Conservation (phyloP, 2,113 vertebrate genomes). For the Thomomys bottae region DNA sequence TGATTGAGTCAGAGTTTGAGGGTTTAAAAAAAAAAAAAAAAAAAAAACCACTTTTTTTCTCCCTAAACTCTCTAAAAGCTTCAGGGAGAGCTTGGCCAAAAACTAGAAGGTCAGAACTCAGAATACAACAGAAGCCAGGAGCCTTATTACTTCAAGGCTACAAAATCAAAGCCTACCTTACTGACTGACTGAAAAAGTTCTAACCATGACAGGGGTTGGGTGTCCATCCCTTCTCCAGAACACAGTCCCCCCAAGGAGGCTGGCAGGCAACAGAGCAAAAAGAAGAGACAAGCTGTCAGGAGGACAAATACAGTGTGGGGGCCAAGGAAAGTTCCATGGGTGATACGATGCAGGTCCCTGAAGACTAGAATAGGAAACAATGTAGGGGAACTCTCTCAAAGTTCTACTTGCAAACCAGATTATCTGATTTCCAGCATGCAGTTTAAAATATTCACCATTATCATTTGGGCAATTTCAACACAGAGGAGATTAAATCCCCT, state of each 20-base stretch:
- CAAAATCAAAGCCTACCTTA: not conserved
- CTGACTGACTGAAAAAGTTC: not conserved
- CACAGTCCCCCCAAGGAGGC: not conserved
- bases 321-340: not conserved
- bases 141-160: not conserved
- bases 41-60: not conserved
- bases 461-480: not conserved
- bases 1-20: conserved; percentile 22
- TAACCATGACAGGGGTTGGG: not conserved
- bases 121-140: not conserved
- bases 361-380: not conserved
- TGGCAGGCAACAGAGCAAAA: not conserved
- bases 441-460: not conserved
- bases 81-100: not conserved
- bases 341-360: not conserved
- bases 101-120: not conserved
- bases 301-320: not conserved
- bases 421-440: not conserved
- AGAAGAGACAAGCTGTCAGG: not conserved
- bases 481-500: not conserved
- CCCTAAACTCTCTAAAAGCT: not conserved
- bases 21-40: not conserved
- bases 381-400: not conserved
- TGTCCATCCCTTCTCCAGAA: not conserved
- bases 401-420: not conserved